Base-by-base conservation (phyloP, 2,797 vertebrate species). In the Taeniopygia guttata region DNA sequence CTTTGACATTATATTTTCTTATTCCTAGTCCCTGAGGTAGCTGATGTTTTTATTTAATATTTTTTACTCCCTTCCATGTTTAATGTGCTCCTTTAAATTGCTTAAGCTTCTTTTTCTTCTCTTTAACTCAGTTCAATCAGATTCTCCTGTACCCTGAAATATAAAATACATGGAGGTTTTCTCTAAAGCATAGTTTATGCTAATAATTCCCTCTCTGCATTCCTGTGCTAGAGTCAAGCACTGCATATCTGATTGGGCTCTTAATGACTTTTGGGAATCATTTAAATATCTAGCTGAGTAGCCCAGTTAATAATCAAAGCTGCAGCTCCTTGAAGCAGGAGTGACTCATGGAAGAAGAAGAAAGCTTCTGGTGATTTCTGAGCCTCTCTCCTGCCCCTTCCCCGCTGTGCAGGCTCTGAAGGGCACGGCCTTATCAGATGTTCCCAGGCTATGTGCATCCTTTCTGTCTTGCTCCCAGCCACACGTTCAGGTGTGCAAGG, bases 261-360 rank as follows among this genome's bases (percentile, higher is more conserved):
- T 97, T 97, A 97, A 97, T 97, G 95, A 97, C 96, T 97, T 97
- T 94, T 95, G 96, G 96, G 96, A 94, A 96, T 96, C 95, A 95
- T 95, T 96, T 97, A 94, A 96, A 91, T 96, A 97, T 96, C 95
- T 91, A 89, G 95, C 94, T 91, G 95, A 93, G 94, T 91, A 94
- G 95, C 91, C 89, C 94, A 91, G 95, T 96, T 97, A 95, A 96
- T 96, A 96, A 96, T 91, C 94, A 94, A 79, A 88, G 94, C 95
- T 63, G 85, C 93, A 84, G 95, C 93, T 95, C 89, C 96, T 97
- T 82, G 95, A 84, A 96, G 89, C 85, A 89, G 93, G 87, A 95
- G 81, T 88, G 94, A 95, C 89, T 95, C 80, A 55, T 43, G 91
- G 85, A 93, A 93, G 90, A 87, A 78, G 86, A 82, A 90, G 77